Base-by-base conservation (phyloP, 2,113 vertebrate species). In the Perognathus longimembris region DNA sequence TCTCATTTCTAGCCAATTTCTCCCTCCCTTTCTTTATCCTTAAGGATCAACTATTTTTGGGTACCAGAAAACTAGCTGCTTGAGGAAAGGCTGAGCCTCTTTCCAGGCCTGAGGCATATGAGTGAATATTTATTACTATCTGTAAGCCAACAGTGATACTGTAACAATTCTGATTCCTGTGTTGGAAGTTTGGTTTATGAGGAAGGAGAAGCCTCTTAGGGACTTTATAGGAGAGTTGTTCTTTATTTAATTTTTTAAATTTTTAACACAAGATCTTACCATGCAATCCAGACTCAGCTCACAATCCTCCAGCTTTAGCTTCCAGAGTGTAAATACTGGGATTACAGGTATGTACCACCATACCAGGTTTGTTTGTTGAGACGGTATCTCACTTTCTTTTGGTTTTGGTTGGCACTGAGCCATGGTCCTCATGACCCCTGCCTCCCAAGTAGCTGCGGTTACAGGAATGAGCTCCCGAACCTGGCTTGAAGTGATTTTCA, bases 401-500 rank as follows among this genome's bases (percentile, higher is more conserved):
- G 24, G 59, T 22, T 21, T 26, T 24, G 6, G 6, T 22, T 61
- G 59, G 59, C 59, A 21, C 24, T 26, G 24, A 61, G 24, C 59
- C 59, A 61, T 24, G 59, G 26, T 24, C 59, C 59, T 61, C 50
- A 8, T 17, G 17, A 54, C 17, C 50, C 17, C 50, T 54, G 17
- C 17, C 50, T 17, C 50, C 59, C 59, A 59, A 17, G 21, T 9
- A 59, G 15, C 21, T 17, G 20, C 5, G 45, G 45, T 59, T 9
- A 3, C 15, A 59, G 57, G 57, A 20, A 22, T 17, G 15, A 59
- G 57, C 57, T 17, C 15, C 57, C 6, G 17, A 20, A 5, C 57
- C 57, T 59, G 57, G 57, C 57, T 59, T 67, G 63, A 90, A 50
- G 7, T 77, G 63, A 92, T 77, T 75, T 75, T 82, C 80, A 61